These are phyloP conservation scores for Cordilura impudica DNA, from an alignment of 2,888 invertebrate genomes.

Conservation along the genomic window DNA sequence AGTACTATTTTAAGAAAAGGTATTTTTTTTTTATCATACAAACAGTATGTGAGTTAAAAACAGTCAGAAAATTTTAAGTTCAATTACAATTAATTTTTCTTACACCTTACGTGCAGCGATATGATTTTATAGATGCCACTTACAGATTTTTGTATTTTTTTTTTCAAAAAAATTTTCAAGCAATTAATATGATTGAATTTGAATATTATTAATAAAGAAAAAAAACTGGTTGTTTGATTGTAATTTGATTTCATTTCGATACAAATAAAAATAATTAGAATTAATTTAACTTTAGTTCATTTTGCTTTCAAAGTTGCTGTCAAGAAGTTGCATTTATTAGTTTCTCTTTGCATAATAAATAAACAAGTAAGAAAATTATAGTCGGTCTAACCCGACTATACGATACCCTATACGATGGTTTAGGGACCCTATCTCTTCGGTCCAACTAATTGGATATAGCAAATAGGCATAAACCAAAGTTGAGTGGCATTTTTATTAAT, in stretches of 20 bases:
- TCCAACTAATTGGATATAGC: no score
- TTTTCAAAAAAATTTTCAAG: constrained; percentile 33
- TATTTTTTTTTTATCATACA: constrained; percentile 41
- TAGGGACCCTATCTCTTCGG: no score
- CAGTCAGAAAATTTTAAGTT: constrained; percentile 11
- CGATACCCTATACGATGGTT: no score
- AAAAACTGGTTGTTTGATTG: constrained; percentile 6
- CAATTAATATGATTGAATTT: constrained; percentile 48
- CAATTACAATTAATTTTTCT: constrained; percentile 51
- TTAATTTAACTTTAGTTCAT: constrained; percentile 15
- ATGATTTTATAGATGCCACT: constrained; percentile 33
- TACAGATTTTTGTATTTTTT: constrained; percentile 40
- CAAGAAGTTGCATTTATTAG: constrained; percentile 9
- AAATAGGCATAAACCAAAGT: no score
- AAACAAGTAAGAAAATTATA: no score
- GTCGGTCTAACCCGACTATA: no score
- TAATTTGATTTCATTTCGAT: not conserved
- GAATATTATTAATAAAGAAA: constrained; percentile 30
- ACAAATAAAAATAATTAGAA: constrained; percentile 42
- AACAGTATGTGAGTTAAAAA: constrained; percentile 31
- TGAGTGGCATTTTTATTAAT: no score
- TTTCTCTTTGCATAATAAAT: not conserved
- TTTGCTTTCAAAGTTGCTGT: constrained; percentile 9
- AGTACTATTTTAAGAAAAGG: no score
- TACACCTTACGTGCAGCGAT: constrained; percentile 49